Conservation (phyloP, 2,113 vertebrate species). For the Phrynosoma platyrhinos region DNA sequence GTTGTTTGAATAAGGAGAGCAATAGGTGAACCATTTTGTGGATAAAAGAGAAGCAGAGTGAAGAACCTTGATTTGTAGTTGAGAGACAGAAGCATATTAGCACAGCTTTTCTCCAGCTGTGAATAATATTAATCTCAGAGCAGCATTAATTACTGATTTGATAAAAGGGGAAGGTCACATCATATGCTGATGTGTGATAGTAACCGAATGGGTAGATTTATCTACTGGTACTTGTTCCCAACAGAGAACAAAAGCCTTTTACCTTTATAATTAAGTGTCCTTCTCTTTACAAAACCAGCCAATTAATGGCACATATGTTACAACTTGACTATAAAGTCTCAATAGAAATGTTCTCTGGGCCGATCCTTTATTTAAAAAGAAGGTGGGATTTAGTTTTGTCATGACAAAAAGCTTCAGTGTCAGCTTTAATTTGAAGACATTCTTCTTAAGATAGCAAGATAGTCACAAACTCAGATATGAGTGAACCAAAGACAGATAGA, state of each 20-base stretch:
- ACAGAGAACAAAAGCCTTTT: slow-evolving; percentile 62
- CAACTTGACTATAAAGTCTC: slow-evolving; percentile 50
- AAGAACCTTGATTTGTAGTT: not conserved
- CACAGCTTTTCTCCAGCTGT: not conserved
- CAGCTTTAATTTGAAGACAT: slow-evolving; percentile 45
- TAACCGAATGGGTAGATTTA: slow-evolving; percentile 45
- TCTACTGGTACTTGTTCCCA: slow-evolving; percentile 50
- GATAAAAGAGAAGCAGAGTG: not conserved
- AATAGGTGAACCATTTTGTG: slow-evolving; percentile 12
- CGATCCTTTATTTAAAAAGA: slow-evolving; percentile 45
- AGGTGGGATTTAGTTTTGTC: slow-evolving; percentile 46
- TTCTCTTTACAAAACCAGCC: slow-evolving; percentile 57
- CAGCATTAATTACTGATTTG: slow-evolving; percentile 56
- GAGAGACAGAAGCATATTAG: not conserved
- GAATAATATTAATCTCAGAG: slow-evolving; percentile 31
- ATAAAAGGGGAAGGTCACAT: slow-evolving; percentile 47
- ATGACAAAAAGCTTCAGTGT: slow-evolving; percentile 51
- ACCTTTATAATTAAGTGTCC: slow-evolving; percentile 60
- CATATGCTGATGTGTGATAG: slow-evolving; percentile 26
- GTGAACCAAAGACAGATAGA: slow-evolving; percentile 35
- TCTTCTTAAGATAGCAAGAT: slow-evolving; percentile 55
- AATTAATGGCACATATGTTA: slow-evolving; percentile 58
- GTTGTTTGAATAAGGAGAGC: slow-evolving; percentile 4
- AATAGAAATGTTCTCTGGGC: slow-evolving; percentile 48
- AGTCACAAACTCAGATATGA: slow-evolving; percentile 36